Conservation (phyloP, 2,113 vertebrate genomes). For the Nannobrachium achirus region DNA sequence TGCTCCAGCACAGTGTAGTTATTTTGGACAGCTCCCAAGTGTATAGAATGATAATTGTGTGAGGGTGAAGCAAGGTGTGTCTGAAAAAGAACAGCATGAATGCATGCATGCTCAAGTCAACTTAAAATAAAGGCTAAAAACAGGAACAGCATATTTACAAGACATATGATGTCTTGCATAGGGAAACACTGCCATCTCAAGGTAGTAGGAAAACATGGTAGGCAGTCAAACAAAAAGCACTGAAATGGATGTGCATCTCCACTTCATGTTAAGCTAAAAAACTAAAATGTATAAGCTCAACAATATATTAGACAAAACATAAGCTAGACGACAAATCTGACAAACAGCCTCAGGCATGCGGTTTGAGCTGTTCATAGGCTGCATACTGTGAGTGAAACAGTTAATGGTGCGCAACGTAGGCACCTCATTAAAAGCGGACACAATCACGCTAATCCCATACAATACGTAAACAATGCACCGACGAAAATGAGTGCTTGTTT, state of each 20-base stretch:
- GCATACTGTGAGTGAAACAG: background rate
- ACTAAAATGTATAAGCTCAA: background rate
- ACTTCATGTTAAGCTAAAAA: conserved; percentile 1
- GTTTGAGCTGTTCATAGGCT: background rate
- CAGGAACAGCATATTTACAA: background rate
- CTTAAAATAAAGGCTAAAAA: no score
- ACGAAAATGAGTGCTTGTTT: conserved; percentile 34
- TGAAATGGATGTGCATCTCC: background rate
- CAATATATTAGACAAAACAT: background rate
- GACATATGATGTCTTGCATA: background rate
- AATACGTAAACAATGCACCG: conserved; percentile 1
- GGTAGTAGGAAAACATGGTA: conserved; percentile 29
- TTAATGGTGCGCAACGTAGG: conserved; percentile 9
- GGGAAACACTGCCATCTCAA: conserved; percentile 71
- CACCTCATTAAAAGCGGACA: conserved; percentile 13
- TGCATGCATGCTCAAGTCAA: no score
- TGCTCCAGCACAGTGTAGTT: no score
- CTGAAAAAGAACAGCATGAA: conserved; percentile 11
- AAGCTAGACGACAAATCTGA: background rate
- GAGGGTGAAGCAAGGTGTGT: conserved; percentile 3
- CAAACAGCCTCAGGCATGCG: background rate
- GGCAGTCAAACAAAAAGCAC: background rate
- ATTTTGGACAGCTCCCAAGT: background rate
- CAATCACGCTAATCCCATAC: conserved; percentile 9
- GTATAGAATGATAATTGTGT: background rate